Evolutionary conservation across 2,888 invertebrate species (phyloP), one percentile per base, ranked within the genome.

Genomic region (Drosophila mimetica): DNA sequence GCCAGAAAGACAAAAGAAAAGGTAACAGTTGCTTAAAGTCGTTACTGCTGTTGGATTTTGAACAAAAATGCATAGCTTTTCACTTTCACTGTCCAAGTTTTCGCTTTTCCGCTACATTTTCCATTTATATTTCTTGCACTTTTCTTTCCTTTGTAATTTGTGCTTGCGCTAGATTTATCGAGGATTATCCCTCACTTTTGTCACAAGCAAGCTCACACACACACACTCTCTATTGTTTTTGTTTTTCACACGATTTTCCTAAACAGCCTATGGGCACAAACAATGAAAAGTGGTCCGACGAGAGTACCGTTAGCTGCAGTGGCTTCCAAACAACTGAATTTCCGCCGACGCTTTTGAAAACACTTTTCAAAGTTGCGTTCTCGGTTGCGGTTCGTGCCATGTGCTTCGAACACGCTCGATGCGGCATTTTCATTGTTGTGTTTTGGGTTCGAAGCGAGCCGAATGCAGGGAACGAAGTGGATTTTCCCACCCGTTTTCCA

Each of bases 261-360:
- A 14, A 39, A 52, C 50, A n/a, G 60, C 60, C 70, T 63, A 69
- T 30, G 20, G 20, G 37, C 6, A n/a, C 39, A 53, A 36, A 36
- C 47, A 25, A 22, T 34, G 34, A 36, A 52, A 30, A 30, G 28
- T 16, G n/a, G 13, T 61, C 67, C 75, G 78, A 64, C 58, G 13
- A 61, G 47, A 16, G 80, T 82, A 88, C 87, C 89, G 81, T 78
- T 81, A 77, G 73, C 78, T 79, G 69, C 76, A 77, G 66, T 76
- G 71, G 78, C 77, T 88, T 84, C 77, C 77, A 82, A 72, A 80
- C 78, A 86, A 88, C 88, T 88, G 74, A 79, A 74, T 61, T 55
- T 72, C 64, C 48, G 65, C 66, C 71, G 53, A 41, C 70, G 50
- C 59, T 55, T 28, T 61, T 37, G 47, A 57, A 57, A 67, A 51